Base-by-base conservation (phyloP, 2,888 invertebrate genomes). In the Loripinus fragilis region DNA sequence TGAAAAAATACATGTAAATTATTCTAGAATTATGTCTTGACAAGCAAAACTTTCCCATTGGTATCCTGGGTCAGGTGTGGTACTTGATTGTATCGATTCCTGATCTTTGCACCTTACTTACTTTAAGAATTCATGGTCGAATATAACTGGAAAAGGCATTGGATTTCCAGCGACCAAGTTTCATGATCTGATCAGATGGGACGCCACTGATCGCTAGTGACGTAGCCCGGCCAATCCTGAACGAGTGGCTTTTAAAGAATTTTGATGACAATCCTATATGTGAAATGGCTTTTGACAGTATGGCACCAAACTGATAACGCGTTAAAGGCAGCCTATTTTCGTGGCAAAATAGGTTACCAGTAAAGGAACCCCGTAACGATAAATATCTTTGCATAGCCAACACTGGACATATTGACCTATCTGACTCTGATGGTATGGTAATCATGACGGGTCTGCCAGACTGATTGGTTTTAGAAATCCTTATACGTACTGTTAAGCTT, bases 391-490 rank as follows among this genome's bases (percentile, higher is more conserved):
- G 3, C 45, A 72, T 48, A n/a, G 72, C 64, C 0, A 17, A 0
- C 2, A 72, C 65, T 5, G 48, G 35, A 33, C 72, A 72, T 1
- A 48, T 28, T 20, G 15, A 8, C 1, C 23, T 3, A 0, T 65
- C 42, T 1, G 33, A 3, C 0, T 35, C 5, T 7, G 28, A 28
- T n/a, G n/a, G n/a, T n/a, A n/a, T n/a, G n/a, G n/a, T n/a, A n/a
- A n/a, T n/a, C 2, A 2, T 20, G 0, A 72, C 33, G 7, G 15
- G n/a, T 3, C 0, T 12, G 8, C 72, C 72, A 45, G 33, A 0
- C 48, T 72, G 65, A 33, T 65, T 65, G 23, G 60, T 42, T 45
- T 72, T 72, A 48, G 45, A 45, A 33, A 20, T 45, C 12, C 72
- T 15, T 20, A 72, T n/a, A 33, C n/a, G 10, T 20, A 72, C 23